Base-by-base conservation (phyloP, 2,113 vertebrate species). In the Zingel zingel region DNA sequence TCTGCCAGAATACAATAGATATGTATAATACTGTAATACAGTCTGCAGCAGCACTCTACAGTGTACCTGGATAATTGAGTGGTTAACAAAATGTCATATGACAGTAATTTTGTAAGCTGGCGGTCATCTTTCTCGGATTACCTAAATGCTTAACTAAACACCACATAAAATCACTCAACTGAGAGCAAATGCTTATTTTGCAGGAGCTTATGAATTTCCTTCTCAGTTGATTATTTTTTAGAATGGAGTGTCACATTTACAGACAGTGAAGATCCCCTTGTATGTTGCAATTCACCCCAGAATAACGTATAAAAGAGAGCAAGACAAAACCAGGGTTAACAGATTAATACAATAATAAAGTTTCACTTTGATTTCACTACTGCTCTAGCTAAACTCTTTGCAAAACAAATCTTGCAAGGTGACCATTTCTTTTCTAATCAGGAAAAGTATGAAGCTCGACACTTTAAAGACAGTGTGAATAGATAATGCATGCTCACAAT, bases 161-260 rank as follows among this genome's bases (percentile, higher is more conserved):
- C 30, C 54, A 62, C 21, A 64, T 27, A 33, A 57, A 74, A 19
- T 75, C 70, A 61, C 45, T 83, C 50, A 16, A 16, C 30, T 19
- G 36, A 39, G n/a, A 53, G 64, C 16, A 59, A 79, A 69, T 78
- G 51, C 58, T 59, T 45, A 19, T 53, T 74, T 56, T 74, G 18
- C 59, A 3, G 25, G 23, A 77, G 45, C 53, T 77, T 53, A 76
- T 23, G 18, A 23, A 45, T 56, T 2, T 39, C 14, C n/a, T 19
- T 13, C n/a, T 19, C 15, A 54, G 54, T 12, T 71, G 15, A 59
- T 80, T 50, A 64, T 45, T 63, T 65, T 43, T 54, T 33, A 36
- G 23, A 57, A 18, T 15, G 21, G 36, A 43, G 5, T 16, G 14
- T 14, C 1, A 23, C 47, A 25, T 51, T 66, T 53, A 25, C 21